Conservation (phyloP, 2,113 vertebrate genomes). For the Nipponia nippon region DNA sequence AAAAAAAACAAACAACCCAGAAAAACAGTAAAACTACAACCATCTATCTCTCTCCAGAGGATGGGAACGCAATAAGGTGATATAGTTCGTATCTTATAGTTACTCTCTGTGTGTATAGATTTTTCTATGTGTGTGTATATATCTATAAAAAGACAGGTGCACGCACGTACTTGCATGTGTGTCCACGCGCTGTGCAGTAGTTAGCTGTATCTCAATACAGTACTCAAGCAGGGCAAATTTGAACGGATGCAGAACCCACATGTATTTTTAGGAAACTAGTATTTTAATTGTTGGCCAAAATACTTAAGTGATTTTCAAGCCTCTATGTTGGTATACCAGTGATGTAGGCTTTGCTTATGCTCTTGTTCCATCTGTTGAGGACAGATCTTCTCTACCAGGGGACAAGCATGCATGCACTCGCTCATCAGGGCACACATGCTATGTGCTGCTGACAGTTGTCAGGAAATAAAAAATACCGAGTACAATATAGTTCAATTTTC, state of each 20-base stretch:
- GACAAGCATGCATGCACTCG: background rate
- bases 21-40: background rate
- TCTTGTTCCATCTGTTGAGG: background rate
- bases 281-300: background rate
- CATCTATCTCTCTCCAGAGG: background rate
- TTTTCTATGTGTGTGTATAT: background rate
- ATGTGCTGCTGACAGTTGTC: background rate
- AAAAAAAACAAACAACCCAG: background rate
- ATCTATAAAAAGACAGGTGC: fast-evolving
- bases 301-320: background rate
- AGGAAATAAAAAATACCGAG: background rate
- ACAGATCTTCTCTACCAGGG: background rate
- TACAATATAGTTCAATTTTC: background rate
- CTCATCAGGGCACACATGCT: background rate
- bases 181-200: background rate
- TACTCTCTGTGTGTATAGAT: background rate
- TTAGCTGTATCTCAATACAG: background rate
- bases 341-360: background rate
- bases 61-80: background rate
- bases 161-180: fast-evolving
- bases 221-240: background rate
- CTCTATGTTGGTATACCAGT: background rate
- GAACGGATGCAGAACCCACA: background rate
- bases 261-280: background rate
- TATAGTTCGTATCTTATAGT: background rate